Evolutionary conservation across 2,113 vertebrate genomes (phyloP), one percentile per base, ranked within the genome.

Genomic region (Erinaceus europaeus): DNA sequence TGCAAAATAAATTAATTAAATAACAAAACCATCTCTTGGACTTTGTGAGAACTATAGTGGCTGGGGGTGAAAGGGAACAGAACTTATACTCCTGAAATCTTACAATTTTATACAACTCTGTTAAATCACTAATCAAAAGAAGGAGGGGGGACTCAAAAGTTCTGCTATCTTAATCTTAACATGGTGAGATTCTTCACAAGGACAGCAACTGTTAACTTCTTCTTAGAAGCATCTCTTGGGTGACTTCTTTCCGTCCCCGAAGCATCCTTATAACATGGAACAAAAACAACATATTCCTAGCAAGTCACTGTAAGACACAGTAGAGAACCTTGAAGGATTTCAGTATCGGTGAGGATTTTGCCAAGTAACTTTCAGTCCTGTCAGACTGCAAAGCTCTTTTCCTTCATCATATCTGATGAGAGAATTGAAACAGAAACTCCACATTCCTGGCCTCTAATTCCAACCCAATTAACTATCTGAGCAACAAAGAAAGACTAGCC

Each of bases 401-500:
- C 32, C 65, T 86, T 75, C 90, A 89, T 88, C 72, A 46, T 40
- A 84, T 57, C 89, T 74, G 50, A 78, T 88, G 72, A 91, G 61
- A 89, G 81, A 92, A 85, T 44, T 55, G 67, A 74, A 93, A 83
- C 71, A 88, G 82, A 89, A 89, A 65, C 68, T 53, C 65, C 65
- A 79, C 44, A 92, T 82, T 79, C 91, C 85, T 79, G 52, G 57
- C 23, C 68, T 61, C 13, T 42, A 71, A 71, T 73, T 80, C 75
- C 79, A 85, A 32, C 23, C 5, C 38, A 82, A 17, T 44, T 42
- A 46, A 34, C n/a, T 57, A 80, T 73, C 80, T 57, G 40, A 89
- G 57, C 6, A 57, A 53, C 38, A 55, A 46, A n/a, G 21, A 73
- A 67, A 83, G 92, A 73, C 72, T 25, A 52, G 59, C 72, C 73